Evolutionary conservation across 92 coral and sea anemone species (phyloP), one percentile per base, ranked within the genome.

Genomic region (Phenganax stokvisi): DNA sequence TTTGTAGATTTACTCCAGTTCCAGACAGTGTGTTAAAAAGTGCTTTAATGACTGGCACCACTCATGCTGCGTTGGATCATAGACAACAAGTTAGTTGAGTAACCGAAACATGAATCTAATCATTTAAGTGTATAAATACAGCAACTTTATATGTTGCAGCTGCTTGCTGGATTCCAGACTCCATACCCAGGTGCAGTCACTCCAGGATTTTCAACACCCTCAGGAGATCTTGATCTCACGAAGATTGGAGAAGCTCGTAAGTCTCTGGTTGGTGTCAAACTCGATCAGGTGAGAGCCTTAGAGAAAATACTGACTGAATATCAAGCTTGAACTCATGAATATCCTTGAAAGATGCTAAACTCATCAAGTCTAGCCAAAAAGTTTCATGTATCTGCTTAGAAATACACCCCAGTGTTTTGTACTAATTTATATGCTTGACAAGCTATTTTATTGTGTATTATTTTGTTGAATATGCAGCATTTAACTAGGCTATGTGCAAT

Each of bases 231-330:
- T 72, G 98, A 93, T 74, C 90, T 93, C 72, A 93, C 90, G 62
- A 93, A 91, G 85, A 93, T 93, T 69, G 98, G 98, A 53, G 92
- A 93, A 71, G 98, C 98, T 53, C 88, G 98, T 13, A 93, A 93
- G 81, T 93, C 98, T 8, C 91, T 93, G 75, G 98, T 93, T 74
- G 98, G 98, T 54, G 98, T 93, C 25, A 93, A 93, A 71, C 87
- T 93, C 72, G 98, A 93, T 75, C 98, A 93, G 96, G 96, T 91
- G 75, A 15, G 9, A 15, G 47, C 5, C 47, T 37, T 37, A 37
- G 47, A 37, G 47, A 37, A 37, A 37, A 37, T 37, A 37, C 5
- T 37, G 47, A 37, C 47, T 37, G 47, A 37, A 37, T 37, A 37
- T 37, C 47, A 37, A 37, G 47, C 47, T 37, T 37, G 47, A 37